Evolutionary conservation across 2,113 vertebrate species (phyloP).

Genomic region (Herpailurus yagouaroundi): DNA sequence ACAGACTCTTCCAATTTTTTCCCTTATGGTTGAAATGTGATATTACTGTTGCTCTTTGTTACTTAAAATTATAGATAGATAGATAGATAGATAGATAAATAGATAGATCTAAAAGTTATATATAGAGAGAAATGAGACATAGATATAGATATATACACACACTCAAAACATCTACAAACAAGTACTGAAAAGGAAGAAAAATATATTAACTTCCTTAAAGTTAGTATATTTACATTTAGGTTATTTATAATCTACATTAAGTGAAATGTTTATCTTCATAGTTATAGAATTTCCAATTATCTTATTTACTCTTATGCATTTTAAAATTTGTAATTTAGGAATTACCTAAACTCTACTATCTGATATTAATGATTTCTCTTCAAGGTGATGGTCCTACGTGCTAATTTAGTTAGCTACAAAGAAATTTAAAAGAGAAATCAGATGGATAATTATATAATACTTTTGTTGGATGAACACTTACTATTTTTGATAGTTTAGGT

Average conservation of each 20-base stretch:
- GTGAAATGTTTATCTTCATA: not conserved
- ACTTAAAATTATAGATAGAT: not conserved
- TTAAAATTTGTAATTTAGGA: not conserved
- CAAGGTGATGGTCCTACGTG: not conserved
- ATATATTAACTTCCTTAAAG: not conserved
- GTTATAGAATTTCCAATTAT: not conserved
- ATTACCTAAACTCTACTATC: not conserved
- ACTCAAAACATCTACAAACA: not conserved
- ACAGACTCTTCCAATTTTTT: not conserved
- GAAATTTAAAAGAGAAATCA: slow-evolving; percentile 20
- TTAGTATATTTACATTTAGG: not conserved
- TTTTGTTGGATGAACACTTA: not conserved
- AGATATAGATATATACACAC: not conserved
- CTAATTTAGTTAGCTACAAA: slow-evolving; percentile 3
- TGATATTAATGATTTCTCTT: slow-evolving; percentile 5
- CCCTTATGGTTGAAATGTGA: not conserved
- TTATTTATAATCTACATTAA: not conserved
- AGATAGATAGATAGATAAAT: not conserved
- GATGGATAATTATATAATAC: slow-evolving; percentile 3
- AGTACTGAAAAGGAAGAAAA: not conserved
- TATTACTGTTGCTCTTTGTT: not conserved
- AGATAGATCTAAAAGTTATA: too few species aligned
- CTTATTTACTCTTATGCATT: not conserved
- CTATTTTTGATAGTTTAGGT: not conserved
- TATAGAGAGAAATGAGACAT: not conserved